Base-by-base conservation (phyloP, 2,113 vertebrate species). In the Desmodus rotundus region DNA sequence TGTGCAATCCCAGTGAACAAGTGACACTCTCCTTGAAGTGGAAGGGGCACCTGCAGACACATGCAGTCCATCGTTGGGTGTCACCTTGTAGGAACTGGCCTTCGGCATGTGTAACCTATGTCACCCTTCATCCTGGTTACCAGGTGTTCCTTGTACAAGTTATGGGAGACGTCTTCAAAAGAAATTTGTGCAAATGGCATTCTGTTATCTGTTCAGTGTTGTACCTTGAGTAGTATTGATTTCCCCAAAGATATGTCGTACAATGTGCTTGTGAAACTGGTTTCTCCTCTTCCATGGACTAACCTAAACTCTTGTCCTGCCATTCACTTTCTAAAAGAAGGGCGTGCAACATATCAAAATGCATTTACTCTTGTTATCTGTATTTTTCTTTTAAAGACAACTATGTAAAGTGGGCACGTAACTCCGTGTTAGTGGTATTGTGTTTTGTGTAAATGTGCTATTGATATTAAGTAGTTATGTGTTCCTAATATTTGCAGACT, bases 371-470 rank as follows among this genome's bases (percentile, higher is more conserved):
- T 96, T 95, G 87, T 94, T 94, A 77, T 74, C 90, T 97, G 81
- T 97, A 96, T 93, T 98, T 97, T 97, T 96, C 58, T 63, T 97
- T 97, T 96, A 95, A 95, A 97, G 77, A 76, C 93, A 95, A 52
- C 95, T 96, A 72, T 1, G 65, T 95, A 97, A 97, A 96, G 33
- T 96, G 97, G 96, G 93, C 74, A 77, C 58, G 54, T 76, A 96
- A 78, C 95, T 91, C 80, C 96, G 87, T 24, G 24, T 95, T 93
- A 94, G 93, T 97, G 22, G 94, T 94, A 94, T 72, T 94, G 94
- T 97, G 92, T 95, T 98, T 77, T 97, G 92, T 98, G 97, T 98
- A 96, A 97, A 95, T 98, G 97, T 98, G 97, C 97, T 95, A 94
- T 97, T 83, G 93, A 73, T 89, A 74, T 81, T 92, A 96, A 90